Base-by-base conservation (phyloP, 2,113 vertebrate species). In the Bubalus kerabau region DNA sequence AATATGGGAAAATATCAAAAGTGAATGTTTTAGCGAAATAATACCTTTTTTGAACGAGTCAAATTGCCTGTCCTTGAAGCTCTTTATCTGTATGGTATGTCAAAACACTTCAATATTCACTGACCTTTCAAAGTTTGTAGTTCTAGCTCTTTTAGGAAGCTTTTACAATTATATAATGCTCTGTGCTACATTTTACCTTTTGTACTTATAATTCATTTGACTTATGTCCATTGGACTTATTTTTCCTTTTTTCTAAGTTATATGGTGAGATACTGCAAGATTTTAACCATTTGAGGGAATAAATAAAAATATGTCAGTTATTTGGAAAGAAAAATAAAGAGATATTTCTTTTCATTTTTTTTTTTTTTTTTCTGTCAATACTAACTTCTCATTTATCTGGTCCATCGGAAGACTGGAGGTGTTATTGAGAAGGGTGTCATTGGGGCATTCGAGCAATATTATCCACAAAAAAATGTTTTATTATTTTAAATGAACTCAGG, bases 21-120 rank as follows among this genome's bases (percentile, higher is more conserved):
- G 96, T 80, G 91, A 97, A 95, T 96, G 82, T 62, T 95, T 97
- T 91, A 97, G 57, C 93, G 56, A 98, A 98, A 97, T 98, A 96
- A 98, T 93, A 97, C 82, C 78, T 93, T 94, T 96, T 93, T 89
- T 74, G 82, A 98, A 93, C 94, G 87, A 94, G 56, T 94, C 36
- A 93, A 95, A 98, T 97, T 97, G 86, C 94, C 93, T 95, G 67
- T 94, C 86, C 94, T 93, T 89, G 86, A 96, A 87, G 91, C 57
- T 97, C 26, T 97, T 94, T 97, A 97, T 96, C 83, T 2, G 3
- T 76, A 40, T 56, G 57, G 21, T 86, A 64, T 91, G 95, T 96
- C 97, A 95, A 92, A 97, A 95, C 91, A 89, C 94, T 96, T 94
- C 96, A 94, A 30, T 82, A 95, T 56, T n/a, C 88, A 92, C 94